Percentiles rank a stretch among this genome's conserved stretches.
Conservation (phyloP, 2,888 invertebrate species). For the Melipona bicolor region DNA sequence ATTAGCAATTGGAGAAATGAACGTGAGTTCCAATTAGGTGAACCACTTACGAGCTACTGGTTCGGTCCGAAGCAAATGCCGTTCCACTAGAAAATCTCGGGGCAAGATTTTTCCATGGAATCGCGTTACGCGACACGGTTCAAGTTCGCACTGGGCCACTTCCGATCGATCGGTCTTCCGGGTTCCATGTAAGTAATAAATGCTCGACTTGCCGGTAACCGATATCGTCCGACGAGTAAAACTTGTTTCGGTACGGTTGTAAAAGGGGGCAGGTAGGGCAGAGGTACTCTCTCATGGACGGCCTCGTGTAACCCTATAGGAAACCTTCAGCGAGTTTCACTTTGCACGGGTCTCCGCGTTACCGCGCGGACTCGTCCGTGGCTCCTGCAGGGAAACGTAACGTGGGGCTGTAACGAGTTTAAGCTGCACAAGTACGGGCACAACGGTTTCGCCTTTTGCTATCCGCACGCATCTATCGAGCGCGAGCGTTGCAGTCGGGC, state of each 20-base stretch:
- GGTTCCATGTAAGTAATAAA: conserved; percentile 62
- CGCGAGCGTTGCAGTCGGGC: conserved; percentile 20
- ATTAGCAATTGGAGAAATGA: not conserved
- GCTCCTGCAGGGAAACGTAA: conserved; percentile 50
- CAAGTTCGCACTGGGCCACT: conserved; percentile 50
- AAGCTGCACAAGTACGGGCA: not conserved
- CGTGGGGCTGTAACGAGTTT: conserved; percentile 22
- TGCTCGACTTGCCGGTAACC: conserved; percentile 62
- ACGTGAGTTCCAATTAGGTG: not conserved
- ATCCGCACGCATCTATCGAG: conserved; percentile 37
- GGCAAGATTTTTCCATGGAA: not conserved
- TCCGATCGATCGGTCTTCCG: conserved; percentile 68
- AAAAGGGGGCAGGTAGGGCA: conserved; percentile 54
- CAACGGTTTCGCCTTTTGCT: not conserved
- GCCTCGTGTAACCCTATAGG: conserved; percentile 71
- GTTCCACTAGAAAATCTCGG: conserved; percentile 1
- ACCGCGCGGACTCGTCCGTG: conserved; percentile 52
- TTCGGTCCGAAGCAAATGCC: not conserved
- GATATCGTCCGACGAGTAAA: conserved; percentile 69
- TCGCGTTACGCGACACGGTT: conserved; percentile 16
- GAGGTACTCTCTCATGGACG: conserved; percentile 64
- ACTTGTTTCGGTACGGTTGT: conserved; percentile 65
- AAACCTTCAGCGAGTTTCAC: conserved; percentile 77
- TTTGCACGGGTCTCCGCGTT: conserved; percentile 67
- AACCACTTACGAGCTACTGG: not conserved